Evolutionary conservation across 1,140 invertebrate genomes (phyloP).

Genomic region (Condylostylus longicornis): DNA sequence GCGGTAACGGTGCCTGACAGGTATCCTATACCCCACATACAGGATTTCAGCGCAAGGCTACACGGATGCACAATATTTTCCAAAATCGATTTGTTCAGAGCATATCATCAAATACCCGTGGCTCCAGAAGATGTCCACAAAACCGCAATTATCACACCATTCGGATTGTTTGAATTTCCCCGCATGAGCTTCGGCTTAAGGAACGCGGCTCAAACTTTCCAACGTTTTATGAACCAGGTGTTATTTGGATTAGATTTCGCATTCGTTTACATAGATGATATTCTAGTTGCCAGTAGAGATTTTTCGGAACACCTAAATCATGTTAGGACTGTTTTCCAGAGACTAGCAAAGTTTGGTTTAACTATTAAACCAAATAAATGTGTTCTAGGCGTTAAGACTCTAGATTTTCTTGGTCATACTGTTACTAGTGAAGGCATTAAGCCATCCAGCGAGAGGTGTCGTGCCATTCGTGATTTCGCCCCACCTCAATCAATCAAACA

Average conservation of each 20-base stretch:
- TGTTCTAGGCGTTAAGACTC: no score
- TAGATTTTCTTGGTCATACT: no score
- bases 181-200: conserved; percentile 19
- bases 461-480: no score
- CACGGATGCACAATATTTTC: conserved; percentile 29
- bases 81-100: conserved; percentile 32
- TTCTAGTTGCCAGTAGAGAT: no score
- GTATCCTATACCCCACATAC: conserved; percentile 19
- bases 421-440: no score
- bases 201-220: conserved; percentile 14
- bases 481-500: no score
- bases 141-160: conserved; percentile 26
- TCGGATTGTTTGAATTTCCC: conserved; percentile 20
- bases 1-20: conserved; percentile 21
- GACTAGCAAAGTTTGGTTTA: no score
- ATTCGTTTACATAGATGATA: conserved; percentile 28
- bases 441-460: no score
- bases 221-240: conserved; percentile 2
- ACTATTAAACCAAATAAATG: no score
- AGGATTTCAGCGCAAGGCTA: conserved; percentile 23
- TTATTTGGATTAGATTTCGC: conserved; percentile 8
- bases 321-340: no score
- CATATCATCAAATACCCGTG: conserved; percentile 34
- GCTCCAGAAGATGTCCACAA: conserved; percentile 21
- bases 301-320: no score